Evolutionary conservation across 2,113 vertebrate genomes (phyloP).

Genomic region (Columba livia): DNA sequence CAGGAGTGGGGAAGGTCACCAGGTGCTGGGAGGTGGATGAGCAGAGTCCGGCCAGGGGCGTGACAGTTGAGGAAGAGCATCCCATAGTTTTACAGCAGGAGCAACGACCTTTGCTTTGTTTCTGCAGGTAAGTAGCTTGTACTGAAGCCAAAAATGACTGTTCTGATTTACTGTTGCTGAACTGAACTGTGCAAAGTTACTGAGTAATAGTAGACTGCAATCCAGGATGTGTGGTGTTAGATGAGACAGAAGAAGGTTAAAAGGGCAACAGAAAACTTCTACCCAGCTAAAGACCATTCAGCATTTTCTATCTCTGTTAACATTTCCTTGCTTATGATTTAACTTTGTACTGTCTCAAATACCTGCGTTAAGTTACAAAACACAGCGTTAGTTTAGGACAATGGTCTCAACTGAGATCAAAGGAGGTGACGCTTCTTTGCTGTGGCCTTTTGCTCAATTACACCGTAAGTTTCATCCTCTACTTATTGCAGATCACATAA

Average conservation of each 20-base stretch:
- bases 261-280: neutral
- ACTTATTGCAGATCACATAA: neutral
- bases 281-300: neutral
- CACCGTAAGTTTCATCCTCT: neutral
- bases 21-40: neutral
- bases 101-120: conserved; percentile 6
- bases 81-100: neutral
- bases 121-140: neutral
- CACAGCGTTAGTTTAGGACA: neutral
- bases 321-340: neutral
- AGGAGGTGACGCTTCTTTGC: neutral
- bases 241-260: neutral
- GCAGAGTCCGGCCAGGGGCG: neutral
- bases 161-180: neutral
- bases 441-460: conserved; percentile 32
- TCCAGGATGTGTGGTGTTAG: neutral
- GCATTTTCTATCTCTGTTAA: neutral
- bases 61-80: neutral
- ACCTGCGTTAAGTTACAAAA: neutral
- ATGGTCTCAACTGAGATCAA: neutral
- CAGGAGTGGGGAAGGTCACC: neutral
- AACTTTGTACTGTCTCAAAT: neutral
- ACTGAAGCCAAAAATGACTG: neutral
- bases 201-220: neutral
- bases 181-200: neutral